Evolutionary conservation across 37 sponge, comb jelly and placozoan species (phyloP), one percentile per base, ranked within the genome.

Genomic region (Aplysina aerophoba): DNA sequence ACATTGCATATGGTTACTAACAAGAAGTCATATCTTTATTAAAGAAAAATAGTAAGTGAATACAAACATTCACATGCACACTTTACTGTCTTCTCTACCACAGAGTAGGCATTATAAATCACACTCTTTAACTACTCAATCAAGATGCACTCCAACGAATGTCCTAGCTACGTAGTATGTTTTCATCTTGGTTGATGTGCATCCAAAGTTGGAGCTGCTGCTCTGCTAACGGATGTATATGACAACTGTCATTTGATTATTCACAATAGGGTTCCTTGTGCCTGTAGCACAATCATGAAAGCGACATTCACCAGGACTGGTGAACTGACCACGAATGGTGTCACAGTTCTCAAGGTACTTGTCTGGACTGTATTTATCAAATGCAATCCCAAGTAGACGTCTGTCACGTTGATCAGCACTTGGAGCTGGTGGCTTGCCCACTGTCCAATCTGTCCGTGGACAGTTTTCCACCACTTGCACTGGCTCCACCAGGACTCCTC

Each of bases 381-480:
- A 82, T 24, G 65, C 44, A 21, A 82, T 60, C 20, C 83, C 83
- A 0, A 81, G 81, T 0, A 81, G 81, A 27, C 65, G 22, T 34
- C 53, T 24, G 28, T 60, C 64, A 37, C 44, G 15, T 3, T n/a
- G 5, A 63, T 62, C 65, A 38, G 81, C 31, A 36, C 61, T 60
- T 27, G 83, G 83, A 20, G 83, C 83, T 34, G 83, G 83, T 63
- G n/a, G 56, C 6, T 35, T 64, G 41, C 36, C 60, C 0, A 5
- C 0, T 20, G 61, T 81, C 16, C 50, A n/a, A 36, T 0, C 15
- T 0, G 63, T 61, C 11, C 5, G 31, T 56, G 81, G 60, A 33
- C 83, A 82, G 27, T 34, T 22, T 24, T 82, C 83, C 53, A 82
- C 62, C 25, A 82, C 62, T 38, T 63, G 60, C 83, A 64, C 36